Evolutionary conservation across 2,113 vertebrate genomes (phyloP).

Genomic region (Poeciliopsis prolifica): DNA sequence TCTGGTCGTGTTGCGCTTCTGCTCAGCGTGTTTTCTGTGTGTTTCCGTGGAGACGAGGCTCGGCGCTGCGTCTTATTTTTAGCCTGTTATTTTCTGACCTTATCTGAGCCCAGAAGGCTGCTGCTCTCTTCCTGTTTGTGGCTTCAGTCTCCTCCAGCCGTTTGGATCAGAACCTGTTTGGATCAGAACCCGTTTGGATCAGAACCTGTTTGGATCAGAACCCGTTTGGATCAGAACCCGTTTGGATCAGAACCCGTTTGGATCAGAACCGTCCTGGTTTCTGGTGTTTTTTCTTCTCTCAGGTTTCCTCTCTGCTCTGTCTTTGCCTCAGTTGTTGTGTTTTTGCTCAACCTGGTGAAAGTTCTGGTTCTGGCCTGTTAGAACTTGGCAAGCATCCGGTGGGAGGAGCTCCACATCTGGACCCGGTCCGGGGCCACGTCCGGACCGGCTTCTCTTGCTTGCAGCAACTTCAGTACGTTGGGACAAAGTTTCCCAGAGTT

Average conservation of each 20-base stretch:
- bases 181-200: not conserved
- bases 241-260: not conserved
- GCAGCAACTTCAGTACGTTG: not conserved
- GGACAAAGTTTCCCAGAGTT: constrained; percentile 26
- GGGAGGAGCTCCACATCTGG: too few relatives aligned
- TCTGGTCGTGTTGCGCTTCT: not conserved
- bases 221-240: not conserved
- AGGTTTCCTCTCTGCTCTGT: not conserved
- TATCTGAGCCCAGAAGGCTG: constrained; percentile 5
- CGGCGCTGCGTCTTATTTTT: constrained; percentile 8
- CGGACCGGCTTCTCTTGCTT: not conserved
- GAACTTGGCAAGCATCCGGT: too few relatives aligned
- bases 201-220: not conserved
- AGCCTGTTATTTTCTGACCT: constrained; percentile 6
- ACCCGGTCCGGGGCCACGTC: too few relatives aligned
- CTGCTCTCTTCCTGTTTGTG: not conserved
- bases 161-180: not conserved
- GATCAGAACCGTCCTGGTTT: not conserved
- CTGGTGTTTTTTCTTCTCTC: not conserved
- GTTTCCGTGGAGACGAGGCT: not conserved
- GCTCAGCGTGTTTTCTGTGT: not conserved
- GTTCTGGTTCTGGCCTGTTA: not conserved
- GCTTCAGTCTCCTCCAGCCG: not conserved
- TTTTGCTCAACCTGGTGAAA: not conserved
- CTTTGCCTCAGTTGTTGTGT: not conserved